phyloP scores from a whole-genome alignment of 2,113 vertebrate species.

The Larimichthys crocea region DNA sequence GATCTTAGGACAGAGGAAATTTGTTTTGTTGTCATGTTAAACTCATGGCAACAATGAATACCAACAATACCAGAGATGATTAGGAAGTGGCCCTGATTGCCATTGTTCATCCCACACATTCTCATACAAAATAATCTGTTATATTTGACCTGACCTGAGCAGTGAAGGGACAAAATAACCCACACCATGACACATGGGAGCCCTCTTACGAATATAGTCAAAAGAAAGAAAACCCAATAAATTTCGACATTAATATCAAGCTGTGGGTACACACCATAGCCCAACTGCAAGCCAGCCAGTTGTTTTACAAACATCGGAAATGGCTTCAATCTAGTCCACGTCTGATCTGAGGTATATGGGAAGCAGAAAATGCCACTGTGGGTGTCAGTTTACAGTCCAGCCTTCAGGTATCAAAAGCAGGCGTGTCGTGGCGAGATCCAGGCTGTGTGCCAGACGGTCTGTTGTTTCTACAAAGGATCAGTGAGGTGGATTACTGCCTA shows the following conservation, averaged over 20 bases:
- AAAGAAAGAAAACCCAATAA: neutral
- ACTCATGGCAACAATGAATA: slow-evolving; percentile 12
- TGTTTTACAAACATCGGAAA: slow-evolving; percentile 19
- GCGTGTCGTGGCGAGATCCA: slow-evolving; percentile 62
- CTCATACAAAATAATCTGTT: slow-evolving; percentile 46
- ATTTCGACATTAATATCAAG: neutral
- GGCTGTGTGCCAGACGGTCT: slow-evolving; percentile 69
- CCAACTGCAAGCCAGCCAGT: slow-evolving; percentile 9
- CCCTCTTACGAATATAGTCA: neutral
- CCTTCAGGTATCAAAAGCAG: slow-evolving; percentile 75
- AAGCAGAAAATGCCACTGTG: slow-evolving; percentile 59
- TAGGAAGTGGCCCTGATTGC: neutral
- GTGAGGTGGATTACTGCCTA: slow-evolving; percentile 67
- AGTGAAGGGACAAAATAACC: neutral
- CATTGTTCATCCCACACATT: slow-evolving; percentile 31
- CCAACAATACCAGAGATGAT: neutral
- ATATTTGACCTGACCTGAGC: slow-evolving; percentile 30
- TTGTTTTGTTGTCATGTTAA: slow-evolving; percentile 19
- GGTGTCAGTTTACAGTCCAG: slow-evolving; percentile 70
- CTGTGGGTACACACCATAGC: neutral
- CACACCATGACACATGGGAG: neutral
- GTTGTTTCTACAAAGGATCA: slow-evolving; percentile 77
- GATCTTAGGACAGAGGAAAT: slow-evolving; percentile 12
- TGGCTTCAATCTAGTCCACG: neutral
- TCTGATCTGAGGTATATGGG: slow-evolving; percentile 45